These are phyloP conservation scores for Cheilosia impressa DNA, from an alignment of 2,888 invertebrate species.

Conservation along the genomic window DNA sequence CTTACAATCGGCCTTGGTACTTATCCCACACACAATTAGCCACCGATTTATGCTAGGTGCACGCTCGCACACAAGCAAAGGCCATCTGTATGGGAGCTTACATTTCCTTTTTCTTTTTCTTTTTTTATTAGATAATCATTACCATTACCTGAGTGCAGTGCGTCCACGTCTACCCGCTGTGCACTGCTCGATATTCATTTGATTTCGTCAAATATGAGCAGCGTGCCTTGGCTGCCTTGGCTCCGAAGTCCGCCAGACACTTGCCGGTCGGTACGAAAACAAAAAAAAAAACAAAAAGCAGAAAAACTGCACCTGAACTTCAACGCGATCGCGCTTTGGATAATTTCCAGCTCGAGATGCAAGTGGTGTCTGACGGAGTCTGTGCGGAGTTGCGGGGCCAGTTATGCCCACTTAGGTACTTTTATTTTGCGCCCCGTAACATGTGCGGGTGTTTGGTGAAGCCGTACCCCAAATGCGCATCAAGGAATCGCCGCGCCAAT, in stretches of 20 bases:
- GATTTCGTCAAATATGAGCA: constrained; percentile 64
- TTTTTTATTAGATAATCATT: constrained; percentile 71
- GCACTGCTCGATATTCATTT: constrained; percentile 56
- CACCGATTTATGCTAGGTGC: constrained; percentile 67
- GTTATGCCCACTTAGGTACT: constrained; percentile 28
- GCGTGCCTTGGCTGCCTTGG: constrained; percentile 47
- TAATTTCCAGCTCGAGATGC: constrained; percentile 27
- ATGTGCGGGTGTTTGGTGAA: constrained; percentile 63
- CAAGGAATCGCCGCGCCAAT: constrained; percentile 58
- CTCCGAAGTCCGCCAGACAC: constrained; percentile 42
- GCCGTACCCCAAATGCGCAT: constrained; percentile 54
- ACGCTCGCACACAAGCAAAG: constrained; percentile 22
- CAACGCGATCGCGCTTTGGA: constrained; percentile 59
- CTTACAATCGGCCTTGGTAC: constrained; percentile 67
- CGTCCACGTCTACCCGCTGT: constrained; percentile 31
- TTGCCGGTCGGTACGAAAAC: constrained; percentile 49
- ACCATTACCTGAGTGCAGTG: constrained; percentile 47
- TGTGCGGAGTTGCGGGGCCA: background rate
- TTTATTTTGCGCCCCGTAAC: constrained; percentile 3
- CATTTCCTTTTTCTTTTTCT: constrained; percentile 49
- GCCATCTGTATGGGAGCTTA: background rate
- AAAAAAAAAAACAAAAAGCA: background rate
- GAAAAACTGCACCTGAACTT: constrained; percentile 69
- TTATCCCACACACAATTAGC: constrained; percentile 75
- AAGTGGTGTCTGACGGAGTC: constrained; percentile 14